phyloP scores from a whole-genome alignment of 1,140 invertebrate genomes.

The Brachionus rotundiformis region DNA sequence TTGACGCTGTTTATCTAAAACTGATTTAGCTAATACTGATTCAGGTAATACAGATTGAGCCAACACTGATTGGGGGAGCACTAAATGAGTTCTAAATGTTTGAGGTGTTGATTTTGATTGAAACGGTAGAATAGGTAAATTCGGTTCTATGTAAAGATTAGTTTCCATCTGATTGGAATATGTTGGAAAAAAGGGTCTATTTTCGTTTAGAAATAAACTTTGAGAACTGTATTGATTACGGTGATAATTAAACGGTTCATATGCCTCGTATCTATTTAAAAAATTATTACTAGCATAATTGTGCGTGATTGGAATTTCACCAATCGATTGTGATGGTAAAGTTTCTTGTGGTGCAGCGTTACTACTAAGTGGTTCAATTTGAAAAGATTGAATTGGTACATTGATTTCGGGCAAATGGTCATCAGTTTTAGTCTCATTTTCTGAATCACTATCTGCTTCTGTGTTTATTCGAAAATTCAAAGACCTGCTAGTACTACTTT shows the following conservation, averaged over 20 bases:
- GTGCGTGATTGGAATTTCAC: neutral
- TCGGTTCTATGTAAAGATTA: no score
- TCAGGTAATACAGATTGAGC: no score
- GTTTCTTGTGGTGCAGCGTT: neutral
- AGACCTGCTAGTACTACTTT: neutral
- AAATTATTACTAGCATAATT: neutral
- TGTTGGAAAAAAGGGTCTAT: neutral
- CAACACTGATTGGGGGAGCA: no score
- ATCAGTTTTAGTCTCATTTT: neutral
- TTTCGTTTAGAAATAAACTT: neutral
- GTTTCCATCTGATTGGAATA: no score
- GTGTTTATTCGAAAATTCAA: neutral
- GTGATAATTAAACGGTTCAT: neutral
- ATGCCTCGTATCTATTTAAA: neutral
- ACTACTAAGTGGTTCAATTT: neutral
- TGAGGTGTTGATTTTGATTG: no score
- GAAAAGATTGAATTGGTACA: neutral
- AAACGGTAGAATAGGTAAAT: no score
- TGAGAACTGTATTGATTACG: neutral
- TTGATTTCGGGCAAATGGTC: neutral
- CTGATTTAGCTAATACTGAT: no score
- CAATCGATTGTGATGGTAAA: neutral
- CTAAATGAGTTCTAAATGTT: no score
- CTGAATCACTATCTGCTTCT: neutral
- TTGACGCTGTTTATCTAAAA: no score